These are phyloP conservation scores for Aphaenogaster ashmeadi DNA, from an alignment of 1,140 invertebrate species.

Conservation along the genomic window DNA sequence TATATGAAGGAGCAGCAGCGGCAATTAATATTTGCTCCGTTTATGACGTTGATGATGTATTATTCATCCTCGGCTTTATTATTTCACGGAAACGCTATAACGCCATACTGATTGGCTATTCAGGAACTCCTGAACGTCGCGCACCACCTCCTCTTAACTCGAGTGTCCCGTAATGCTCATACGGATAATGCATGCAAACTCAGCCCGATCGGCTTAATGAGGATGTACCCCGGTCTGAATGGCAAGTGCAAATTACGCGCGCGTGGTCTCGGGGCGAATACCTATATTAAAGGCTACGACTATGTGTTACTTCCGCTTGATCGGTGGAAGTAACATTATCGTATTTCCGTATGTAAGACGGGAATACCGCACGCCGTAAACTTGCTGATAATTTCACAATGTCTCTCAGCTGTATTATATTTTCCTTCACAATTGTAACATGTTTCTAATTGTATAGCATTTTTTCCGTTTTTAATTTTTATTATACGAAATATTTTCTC, in stretches of 20 bases:
- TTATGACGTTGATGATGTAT: slow-evolving; percentile 49
- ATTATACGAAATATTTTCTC: background rate
- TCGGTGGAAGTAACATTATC: background rate
- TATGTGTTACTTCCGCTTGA: slow-evolving; percentile 30
- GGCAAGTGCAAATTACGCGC: slow-evolving; percentile 72
- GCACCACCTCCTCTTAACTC: slow-evolving; percentile 35
- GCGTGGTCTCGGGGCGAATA: slow-evolving; percentile 52
- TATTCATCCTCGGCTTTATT: slow-evolving; percentile 57
- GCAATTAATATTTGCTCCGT: slow-evolving; percentile 45
- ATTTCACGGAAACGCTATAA: slow-evolving; percentile 54
- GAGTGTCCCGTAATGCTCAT: slow-evolving; percentile 54
- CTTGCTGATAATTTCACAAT: background rate
- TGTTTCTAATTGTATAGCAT: background rate
- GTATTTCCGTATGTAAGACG: slow-evolving; percentile 23
- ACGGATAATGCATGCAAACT: slow-evolving; percentile 74
- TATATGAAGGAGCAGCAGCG: slow-evolving; percentile 11
- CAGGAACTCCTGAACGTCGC: slow-evolving; percentile 21
- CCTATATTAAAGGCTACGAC: slow-evolving; percentile 53
- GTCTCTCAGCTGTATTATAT: background rate
- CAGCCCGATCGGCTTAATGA: slow-evolving; percentile 74
- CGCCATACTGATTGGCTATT: slow-evolving; percentile 56
- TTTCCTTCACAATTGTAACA: background rate
- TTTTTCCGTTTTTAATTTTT: background rate
- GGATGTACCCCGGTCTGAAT: slow-evolving; percentile 75
- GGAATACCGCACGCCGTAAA: background rate